Evolutionary conservation across 1,140 invertebrate genomes (phyloP).

Genomic region (Lasioglossum baleicum): DNA sequence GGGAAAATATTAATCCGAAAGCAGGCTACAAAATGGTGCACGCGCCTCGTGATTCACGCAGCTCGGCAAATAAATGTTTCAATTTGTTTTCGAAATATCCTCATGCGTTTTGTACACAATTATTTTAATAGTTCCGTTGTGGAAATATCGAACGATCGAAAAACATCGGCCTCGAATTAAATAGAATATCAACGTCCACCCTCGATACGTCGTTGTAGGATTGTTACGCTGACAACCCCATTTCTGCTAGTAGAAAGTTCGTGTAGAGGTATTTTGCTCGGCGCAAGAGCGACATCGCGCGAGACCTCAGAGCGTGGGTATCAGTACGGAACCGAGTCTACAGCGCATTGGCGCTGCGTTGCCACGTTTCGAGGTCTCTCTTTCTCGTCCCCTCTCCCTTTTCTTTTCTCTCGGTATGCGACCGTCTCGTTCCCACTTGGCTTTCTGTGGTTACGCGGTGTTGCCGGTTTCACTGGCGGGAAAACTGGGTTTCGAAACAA

Average conservation of each 20-base stretch:
- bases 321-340: constrained; percentile 80
- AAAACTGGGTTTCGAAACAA: constrained; percentile 78
- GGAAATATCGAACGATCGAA: too few relatives aligned
- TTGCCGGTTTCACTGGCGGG: constrained; percentile 76
- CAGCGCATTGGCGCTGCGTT: constrained; percentile 76
- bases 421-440: constrained; percentile 47
- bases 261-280: constrained; percentile 70
- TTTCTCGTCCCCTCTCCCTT: constrained; percentile 49
- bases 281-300: constrained; percentile 60
- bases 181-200: constrained; percentile 36
- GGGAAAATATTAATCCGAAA: not conserved
- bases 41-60: too few relatives aligned
- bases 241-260: constrained; percentile 78
- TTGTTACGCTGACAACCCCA: constrained; percentile 71
- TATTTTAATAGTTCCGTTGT: not conserved
- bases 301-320: constrained; percentile 78
- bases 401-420: constrained; percentile 18
- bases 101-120: not conserved
- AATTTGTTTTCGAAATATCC: not conserved
- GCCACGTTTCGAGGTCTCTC: constrained; percentile 77
- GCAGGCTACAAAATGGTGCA: not conserved
- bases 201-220: constrained; percentile 26
- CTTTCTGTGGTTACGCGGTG: constrained; percentile 55
- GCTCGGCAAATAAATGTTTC: not conserved
- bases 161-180: not conserved